Evolutionary conservation across 1,140 invertebrate species (phyloP).

Genomic region (Temnothorax longispinosus): DNA sequence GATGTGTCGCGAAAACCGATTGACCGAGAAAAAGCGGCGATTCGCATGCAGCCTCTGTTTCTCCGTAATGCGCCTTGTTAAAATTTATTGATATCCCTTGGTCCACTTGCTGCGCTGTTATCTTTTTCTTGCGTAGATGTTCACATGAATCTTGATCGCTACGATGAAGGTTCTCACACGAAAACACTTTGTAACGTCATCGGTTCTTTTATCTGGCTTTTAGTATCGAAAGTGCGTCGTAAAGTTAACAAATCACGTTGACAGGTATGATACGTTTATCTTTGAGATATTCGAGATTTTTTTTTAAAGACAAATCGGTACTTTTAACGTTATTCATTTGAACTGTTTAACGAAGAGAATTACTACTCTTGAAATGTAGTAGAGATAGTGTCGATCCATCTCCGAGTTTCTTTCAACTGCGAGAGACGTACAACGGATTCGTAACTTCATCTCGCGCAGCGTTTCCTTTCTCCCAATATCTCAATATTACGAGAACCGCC

Average conservation of each 20-base stretch:
- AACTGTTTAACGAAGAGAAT: background rate
- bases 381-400: background rate
- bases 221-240: background rate
- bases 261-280: background rate
- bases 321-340: background rate
- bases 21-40: slow-evolving; percentile 20
- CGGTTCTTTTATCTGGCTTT: slow-evolving; percentile 12
- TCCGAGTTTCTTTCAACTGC: background rate
- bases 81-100: slow-evolving; percentile 23
- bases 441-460: slow-evolving; percentile 5
- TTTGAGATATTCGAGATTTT: background rate
- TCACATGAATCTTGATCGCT: background rate
- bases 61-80: slow-evolving; percentile 24
- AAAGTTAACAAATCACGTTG: slow-evolving; percentile 30
- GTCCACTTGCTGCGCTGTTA: background rate
- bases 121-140: slow-evolving; percentile 11
- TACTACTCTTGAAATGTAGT: background rate
- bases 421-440: background rate
- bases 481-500: background rate
- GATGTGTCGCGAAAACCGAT: slow-evolving; percentile 14
- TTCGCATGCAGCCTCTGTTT: background rate
- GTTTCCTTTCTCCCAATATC: background rate
- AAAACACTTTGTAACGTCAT: background rate
- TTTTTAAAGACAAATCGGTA: background rate
- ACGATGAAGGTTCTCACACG: background rate